These are phyloP conservation scores for Drosophila mercatorum DNA, from an alignment of 2,888 invertebrate genomes.

Conservation along the genomic window DNA sequence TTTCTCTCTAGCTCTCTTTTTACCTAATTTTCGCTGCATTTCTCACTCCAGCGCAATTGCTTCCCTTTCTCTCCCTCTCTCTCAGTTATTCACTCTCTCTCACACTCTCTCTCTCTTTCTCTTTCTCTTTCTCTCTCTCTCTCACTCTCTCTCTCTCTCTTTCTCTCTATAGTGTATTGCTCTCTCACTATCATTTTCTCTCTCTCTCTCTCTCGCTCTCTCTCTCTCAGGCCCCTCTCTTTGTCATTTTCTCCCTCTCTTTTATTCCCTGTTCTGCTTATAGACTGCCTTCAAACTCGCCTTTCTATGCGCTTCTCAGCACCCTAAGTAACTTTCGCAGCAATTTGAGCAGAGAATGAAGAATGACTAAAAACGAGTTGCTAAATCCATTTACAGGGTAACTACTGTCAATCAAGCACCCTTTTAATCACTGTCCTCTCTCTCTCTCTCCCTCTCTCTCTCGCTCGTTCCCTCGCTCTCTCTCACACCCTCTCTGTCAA, in stretches of 20 bases:
- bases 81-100: not conserved
- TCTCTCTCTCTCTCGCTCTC: not conserved
- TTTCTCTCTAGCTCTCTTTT: not conserved
- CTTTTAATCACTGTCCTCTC: too few species aligned
- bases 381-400: not conserved
- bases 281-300: too few species aligned
- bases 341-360: not conserved
- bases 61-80: not conserved
- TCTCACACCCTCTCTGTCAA: too few species aligned
- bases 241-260: not conserved
- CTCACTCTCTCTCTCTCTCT: not conserved
- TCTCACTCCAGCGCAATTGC: not conserved
- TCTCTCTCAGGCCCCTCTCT: not conserved
- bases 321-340: not conserved
- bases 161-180: not conserved
- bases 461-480: too few species aligned
- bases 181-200: not conserved
- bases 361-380: not conserved
- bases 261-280: too few species aligned
- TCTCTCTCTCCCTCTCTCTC: too few species aligned
- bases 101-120: not conserved
- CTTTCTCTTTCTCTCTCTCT: not conserved
- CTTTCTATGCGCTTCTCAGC: not conserved
- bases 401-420: too few species aligned
- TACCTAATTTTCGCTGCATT: not conserved